These are phyloP conservation scores for Hippocampus guttulatus DNA, from an alignment of 2,113 vertebrate genomes.

Conservation along the genomic window DNA sequence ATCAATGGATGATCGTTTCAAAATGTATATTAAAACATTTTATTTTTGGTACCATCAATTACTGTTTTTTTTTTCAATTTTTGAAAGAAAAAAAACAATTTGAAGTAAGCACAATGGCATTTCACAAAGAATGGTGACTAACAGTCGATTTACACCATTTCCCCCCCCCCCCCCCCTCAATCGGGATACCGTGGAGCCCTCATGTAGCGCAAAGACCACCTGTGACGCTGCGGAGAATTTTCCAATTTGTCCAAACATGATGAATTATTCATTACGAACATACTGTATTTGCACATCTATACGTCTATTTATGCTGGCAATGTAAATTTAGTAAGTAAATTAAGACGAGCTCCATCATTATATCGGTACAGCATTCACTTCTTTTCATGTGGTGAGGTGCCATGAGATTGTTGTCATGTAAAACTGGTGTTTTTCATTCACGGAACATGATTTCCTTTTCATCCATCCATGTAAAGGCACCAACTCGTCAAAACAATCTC, in stretches of 20 bases:
- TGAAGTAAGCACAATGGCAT: background rate
- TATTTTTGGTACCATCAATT: background rate
- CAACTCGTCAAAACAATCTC: background rate
- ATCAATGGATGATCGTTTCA: background rate
- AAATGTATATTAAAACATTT: background rate
- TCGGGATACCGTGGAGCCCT: too few species aligned
- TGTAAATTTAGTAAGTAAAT: background rate
- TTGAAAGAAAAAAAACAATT: background rate
- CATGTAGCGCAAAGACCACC: too few species aligned
- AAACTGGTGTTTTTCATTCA: background rate
- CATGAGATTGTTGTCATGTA: background rate
- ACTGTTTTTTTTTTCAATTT: background rate
- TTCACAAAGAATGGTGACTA: background rate
- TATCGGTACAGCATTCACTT: background rate
- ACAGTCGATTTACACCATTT: too few species aligned
- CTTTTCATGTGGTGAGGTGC: background rate
- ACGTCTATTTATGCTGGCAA: background rate
- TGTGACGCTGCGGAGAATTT: too few species aligned
- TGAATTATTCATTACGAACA: background rate
- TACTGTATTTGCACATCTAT: background rate
- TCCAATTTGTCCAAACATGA: background rate
- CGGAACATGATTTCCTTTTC: background rate
- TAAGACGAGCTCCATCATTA: background rate
- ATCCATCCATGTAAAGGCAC: background rate
- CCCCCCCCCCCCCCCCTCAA: accelerated